Evolutionary conservation across 2,888 invertebrate genomes (phyloP), one percentile per base, ranked within the genome.

Genomic region (Yponomeuta evonymella): DNA sequence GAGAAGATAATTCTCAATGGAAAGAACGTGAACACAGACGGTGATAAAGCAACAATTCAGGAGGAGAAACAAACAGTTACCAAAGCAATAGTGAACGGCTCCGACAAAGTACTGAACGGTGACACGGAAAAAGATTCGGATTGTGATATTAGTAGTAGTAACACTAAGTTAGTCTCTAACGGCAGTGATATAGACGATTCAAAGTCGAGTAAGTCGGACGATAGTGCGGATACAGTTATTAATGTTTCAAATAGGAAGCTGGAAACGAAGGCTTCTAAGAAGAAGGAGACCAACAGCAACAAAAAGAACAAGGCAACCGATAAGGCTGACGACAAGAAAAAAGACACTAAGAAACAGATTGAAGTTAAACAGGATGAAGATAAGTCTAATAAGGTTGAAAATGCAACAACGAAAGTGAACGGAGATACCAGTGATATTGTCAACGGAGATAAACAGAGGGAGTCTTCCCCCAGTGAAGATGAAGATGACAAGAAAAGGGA

Each of bases 401-500:
- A 75, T 70, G 75, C 75, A 69, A 72, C 76, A 23, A 86, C 86
- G 43, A 87, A 86, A 77, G 73, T 83, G 2, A 89, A 88, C 71
- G 88, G 86, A 70, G 87, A 86, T 67, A 75, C 76, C 71, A 78
- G 73, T 75, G 84, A 86, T 76, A 75, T 85, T 62, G 79, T 88
- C 12, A 92, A 91, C 76, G 91, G 91, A 48, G 89, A 88, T 63
- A 88, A 88, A 75, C 73, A 73, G 29, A 84, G 90, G 70, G 92
- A 92, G 75, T 88, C 88, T 1, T 85, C 90, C 67, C 90, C 89
- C 0, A 91, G 90, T 77, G 92, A 92, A 75, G 93, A 93, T 74
- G 90, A 94, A 6, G 94, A 94, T 74, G 94, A 94, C 62, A 92
- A 93, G 75, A 95, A 94, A 77, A 93, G 93, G 73, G 95, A 96